These are phyloP conservation scores for Calliopsis andreniformis DNA, from an alignment of 1,140 invertebrate genomes.

Conservation along the genomic window DNA sequence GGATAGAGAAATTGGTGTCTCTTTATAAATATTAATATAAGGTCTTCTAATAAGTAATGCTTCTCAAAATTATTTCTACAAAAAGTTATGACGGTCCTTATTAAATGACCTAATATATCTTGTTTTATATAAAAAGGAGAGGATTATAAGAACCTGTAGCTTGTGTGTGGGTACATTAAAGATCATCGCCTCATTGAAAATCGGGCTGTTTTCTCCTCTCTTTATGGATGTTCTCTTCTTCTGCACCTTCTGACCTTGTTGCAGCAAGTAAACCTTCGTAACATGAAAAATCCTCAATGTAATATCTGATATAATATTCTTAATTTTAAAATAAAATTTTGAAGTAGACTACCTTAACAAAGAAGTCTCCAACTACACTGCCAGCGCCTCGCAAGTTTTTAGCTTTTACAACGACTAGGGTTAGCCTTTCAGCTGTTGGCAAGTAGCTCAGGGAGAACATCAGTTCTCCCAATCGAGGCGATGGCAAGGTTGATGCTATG, in stretches of 20 bases:
- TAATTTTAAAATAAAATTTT: no score
- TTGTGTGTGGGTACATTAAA: constrained; percentile 87
- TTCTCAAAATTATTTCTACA: no score
- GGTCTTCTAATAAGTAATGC: no score
- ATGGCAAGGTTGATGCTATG: constrained; percentile 81
- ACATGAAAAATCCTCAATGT: constrained; percentile 20
- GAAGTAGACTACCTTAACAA: constrained; percentile 74
- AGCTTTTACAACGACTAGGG: constrained; percentile 84
- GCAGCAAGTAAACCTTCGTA: constrained; percentile 87
- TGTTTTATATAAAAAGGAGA: no score
- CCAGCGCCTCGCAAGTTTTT: constrained; percentile 79
- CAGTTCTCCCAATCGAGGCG: constrained; percentile 83
- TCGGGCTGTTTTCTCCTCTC: constrained; percentile 86
- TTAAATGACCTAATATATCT: no score
- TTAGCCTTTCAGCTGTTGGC: constrained; percentile 83
- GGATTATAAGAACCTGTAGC: constrained; percentile 81
- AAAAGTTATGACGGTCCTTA: no score
- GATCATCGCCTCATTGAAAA: constrained; percentile 91
- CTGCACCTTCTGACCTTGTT: constrained; percentile 88
- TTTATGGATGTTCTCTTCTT: constrained; percentile 89
- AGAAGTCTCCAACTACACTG: constrained; percentile 74
- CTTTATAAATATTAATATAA: not conserved
- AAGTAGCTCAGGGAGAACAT: constrained; percentile 84
- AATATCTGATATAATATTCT: no score
- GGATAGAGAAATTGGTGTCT: not conserved